A percentile compares a stretch with the other conserved stretches of the same genome.
phyloP scores from a whole-genome alignment of 2,888 invertebrate species.

The Nipponacmea schrenckii region DNA sequence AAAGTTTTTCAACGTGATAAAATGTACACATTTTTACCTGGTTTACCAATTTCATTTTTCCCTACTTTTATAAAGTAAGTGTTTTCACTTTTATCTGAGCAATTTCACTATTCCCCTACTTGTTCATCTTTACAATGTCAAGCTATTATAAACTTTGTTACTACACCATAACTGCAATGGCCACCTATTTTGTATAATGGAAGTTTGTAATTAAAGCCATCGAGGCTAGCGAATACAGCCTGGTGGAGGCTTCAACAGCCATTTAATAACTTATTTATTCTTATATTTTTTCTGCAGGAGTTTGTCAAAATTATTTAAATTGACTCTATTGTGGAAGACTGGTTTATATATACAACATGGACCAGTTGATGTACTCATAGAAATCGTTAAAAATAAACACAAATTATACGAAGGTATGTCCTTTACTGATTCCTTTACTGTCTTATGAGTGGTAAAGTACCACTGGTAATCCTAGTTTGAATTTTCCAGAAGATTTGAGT shows the following conservation, averaged over 20 bases:
- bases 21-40: constrained; percentile 37
- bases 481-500: too few relatives aligned
- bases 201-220: too few relatives aligned
- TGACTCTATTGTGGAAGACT: constrained; percentile 46
- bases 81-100: not conserved
- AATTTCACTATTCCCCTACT: too few relatives aligned
- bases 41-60: constrained; percentile 29
- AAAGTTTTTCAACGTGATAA: constrained; percentile 34
- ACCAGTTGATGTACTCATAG: constrained; percentile 41
- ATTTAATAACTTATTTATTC: not conserved
- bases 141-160: too few relatives aligned
- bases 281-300: constrained; percentile 33
- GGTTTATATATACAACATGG: constrained; percentile 51
- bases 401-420: constrained; percentile 13
- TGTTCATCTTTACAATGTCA: too few relatives aligned
- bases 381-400: constrained; percentile 26
- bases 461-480: too few relatives aligned
- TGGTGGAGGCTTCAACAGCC: too few relatives aligned
- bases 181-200: too few relatives aligned
- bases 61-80: constrained; percentile 23
- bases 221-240: too few relatives aligned
- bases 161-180: too few relatives aligned
- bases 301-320: constrained; percentile 38
- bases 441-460: too few relatives aligned
- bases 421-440: too few relatives aligned